Evolutionary conservation across 2,888 invertebrate genomes (phyloP).

Genomic region (Apodemia zela): DNA sequence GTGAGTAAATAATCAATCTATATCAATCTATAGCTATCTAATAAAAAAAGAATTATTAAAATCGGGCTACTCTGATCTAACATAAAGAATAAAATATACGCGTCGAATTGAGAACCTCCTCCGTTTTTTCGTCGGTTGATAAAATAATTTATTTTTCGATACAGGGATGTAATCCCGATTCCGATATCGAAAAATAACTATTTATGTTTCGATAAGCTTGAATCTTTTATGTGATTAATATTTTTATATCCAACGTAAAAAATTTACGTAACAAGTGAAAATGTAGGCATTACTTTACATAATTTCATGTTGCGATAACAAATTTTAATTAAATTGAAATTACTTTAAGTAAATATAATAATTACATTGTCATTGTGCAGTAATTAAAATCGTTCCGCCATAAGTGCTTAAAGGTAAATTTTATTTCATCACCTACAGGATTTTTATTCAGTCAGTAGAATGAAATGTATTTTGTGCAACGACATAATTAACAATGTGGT

Average conservation of each 20-base stretch:
- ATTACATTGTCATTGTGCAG: not conserved
- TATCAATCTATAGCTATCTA: no score
- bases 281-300: not conserved
- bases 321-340: slow-evolving; percentile 8
- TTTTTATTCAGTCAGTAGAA: not conserved
- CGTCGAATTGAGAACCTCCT: no score
- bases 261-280: not conserved
- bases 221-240: not conserved
- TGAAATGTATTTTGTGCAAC: not conserved
- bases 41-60: no score
- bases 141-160: no score
- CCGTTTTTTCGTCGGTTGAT: no score
- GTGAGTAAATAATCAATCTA: no score
- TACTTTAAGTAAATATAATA: not conserved
- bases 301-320: slow-evolving; percentile 9
- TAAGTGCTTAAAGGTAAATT: not conserved
- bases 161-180: no score
- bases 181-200: no score
- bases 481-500: not conserved
- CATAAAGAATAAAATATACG: no score
- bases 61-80: no score
- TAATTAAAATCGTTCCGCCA: not conserved
- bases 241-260: not conserved
- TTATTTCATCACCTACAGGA: not conserved
- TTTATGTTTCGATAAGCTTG: no score